Percentiles rank a stretch among this genome's conserved stretches.
These are phyloP conservation scores for Nothocercus julius DNA, from an alignment of 2,113 vertebrate genomes.

Conservation along the genomic window DNA sequence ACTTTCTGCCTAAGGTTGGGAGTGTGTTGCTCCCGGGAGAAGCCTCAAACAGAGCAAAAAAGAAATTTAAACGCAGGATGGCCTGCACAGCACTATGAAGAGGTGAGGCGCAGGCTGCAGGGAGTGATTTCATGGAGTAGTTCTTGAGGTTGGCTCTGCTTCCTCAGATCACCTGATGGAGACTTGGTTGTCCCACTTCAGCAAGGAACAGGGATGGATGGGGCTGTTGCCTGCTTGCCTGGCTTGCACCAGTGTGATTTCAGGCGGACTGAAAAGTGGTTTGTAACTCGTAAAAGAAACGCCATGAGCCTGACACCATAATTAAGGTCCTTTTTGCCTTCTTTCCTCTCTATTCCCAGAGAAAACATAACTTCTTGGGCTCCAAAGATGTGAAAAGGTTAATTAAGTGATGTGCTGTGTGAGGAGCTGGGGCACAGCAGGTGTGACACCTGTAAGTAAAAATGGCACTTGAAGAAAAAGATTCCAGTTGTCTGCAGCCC, in stretches of 20 bases:
- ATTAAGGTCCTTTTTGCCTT: too few species aligned
- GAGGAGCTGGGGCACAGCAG: neutral
- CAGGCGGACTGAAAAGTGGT: too few species aligned
- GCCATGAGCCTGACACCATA: too few species aligned
- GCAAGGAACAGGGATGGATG: accelerated
- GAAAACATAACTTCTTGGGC: neutral
- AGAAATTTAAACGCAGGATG: neutral
- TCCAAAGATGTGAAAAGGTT: neutral
- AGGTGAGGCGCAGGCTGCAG: neutral
- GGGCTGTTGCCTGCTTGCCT: too few species aligned
- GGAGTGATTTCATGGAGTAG: neutral
- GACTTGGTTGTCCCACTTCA: neutral
- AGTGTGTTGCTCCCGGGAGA: neutral
- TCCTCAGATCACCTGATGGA: accelerated
- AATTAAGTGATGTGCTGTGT: neutral
- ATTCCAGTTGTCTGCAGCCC: neutral
- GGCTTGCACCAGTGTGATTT: too few species aligned
- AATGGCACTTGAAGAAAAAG: neutral
- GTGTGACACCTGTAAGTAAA: neutral
- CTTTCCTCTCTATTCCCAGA: too few species aligned
- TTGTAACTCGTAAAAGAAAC: too few species aligned
- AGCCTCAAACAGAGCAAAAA: neutral
- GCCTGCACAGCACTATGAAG: neutral
- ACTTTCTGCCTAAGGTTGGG: neutral
- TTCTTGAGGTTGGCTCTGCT: neutral